Evolutionary conservation across 2,797 vertebrate genomes (phyloP).

Genomic region (Phalanger gymnotis): DNA sequence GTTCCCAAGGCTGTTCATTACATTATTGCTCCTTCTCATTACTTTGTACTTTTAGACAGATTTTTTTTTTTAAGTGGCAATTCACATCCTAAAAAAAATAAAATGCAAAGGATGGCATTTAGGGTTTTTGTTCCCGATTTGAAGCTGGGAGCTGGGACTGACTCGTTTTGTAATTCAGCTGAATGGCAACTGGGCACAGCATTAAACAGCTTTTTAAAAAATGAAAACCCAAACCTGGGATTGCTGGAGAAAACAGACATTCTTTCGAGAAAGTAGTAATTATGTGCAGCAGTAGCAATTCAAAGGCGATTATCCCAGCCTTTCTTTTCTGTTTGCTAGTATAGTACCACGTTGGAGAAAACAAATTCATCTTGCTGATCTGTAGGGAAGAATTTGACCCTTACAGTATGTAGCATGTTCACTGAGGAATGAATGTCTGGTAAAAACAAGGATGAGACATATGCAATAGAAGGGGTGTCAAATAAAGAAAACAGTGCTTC

Average conservation of each 20-base stretch:
- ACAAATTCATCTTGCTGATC: slow-evolving; percentile 26
- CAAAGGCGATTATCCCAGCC: slow-evolving; percentile 24
- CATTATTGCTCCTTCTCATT: slow-evolving; percentile 43
- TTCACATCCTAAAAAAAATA: slow-evolving; percentile 60
- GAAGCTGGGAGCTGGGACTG: slow-evolving; percentile 65
- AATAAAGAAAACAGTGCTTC: slow-evolving; percentile 8
- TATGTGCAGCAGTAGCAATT: slow-evolving; percentile 45
- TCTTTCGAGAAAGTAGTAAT: slow-evolving; percentile 43
- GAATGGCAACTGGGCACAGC: slow-evolving; percentile 36
- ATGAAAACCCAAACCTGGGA: slow-evolving; percentile 52
- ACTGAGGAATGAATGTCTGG: slow-evolving; percentile 18
- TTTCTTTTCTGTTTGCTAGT: slow-evolving; percentile 47
- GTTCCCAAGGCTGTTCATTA: slow-evolving; percentile 71
- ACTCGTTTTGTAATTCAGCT: slow-evolving; percentile 61
- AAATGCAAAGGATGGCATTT: slow-evolving; percentile 40
- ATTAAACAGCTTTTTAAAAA: slow-evolving; percentile 64
- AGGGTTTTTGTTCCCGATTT: slow-evolving; percentile 57
- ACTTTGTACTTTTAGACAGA: slow-evolving; percentile 63
- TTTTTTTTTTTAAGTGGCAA: slow-evolving; percentile 47
- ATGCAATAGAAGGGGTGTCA: slow-evolving; percentile 20
- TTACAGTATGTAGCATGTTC: slow-evolving; percentile 4
- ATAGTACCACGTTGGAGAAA: slow-evolving; percentile 54
- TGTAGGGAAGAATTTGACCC: slow-evolving; percentile 27
- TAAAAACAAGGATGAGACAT: slow-evolving; percentile 22
- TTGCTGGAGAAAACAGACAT: background rate